phyloP scores from a whole-genome alignment of 2,888 invertebrate genomes.

The Calephelis perditalis region DNA sequence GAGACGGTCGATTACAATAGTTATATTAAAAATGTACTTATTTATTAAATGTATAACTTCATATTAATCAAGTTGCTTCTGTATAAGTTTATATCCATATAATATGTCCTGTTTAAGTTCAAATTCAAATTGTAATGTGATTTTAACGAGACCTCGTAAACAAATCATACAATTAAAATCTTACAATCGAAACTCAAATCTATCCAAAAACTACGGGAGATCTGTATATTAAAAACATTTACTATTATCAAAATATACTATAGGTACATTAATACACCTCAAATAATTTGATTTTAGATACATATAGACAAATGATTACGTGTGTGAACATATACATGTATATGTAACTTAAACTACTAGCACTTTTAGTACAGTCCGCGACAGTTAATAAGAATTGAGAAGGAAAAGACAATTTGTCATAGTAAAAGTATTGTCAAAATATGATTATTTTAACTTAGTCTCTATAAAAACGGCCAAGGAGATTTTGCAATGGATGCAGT shows the following conservation, averaged over 20 bases:
- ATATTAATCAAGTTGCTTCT: too few relatives aligned
- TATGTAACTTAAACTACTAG: slow-evolving; percentile 8
- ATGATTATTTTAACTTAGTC: too few relatives aligned
- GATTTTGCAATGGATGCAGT: too few relatives aligned
- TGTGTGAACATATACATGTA: slow-evolving; percentile 2
- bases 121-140: too few relatives aligned
- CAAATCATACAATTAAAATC: slow-evolving; percentile 7
- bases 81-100: too few relatives aligned
- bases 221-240: slow-evolving; percentile 32
- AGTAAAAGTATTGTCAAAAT: too few relatives aligned
- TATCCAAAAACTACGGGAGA: slow-evolving; percentile 38
- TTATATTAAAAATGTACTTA: too few relatives aligned
- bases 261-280: slow-evolving; percentile 7
- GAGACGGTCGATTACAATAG: too few relatives aligned
- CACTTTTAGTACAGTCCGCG: slow-evolving; percentile 7
- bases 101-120: too few relatives aligned
- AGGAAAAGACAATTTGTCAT: too few relatives aligned
- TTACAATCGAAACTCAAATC: slow-evolving; percentile 33
- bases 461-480: too few relatives aligned
- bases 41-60: too few relatives aligned
- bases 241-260: slow-evolving; percentile 16
- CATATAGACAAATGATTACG: slow-evolving; percentile 1
- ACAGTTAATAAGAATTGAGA: background rate
- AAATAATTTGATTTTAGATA: slow-evolving; percentile 1
- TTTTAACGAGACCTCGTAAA: slow-evolving; percentile 9